These are phyloP conservation scores for Equus przewalskii DNA, from an alignment of 2,113 vertebrate species.

Conservation along the genomic window DNA sequence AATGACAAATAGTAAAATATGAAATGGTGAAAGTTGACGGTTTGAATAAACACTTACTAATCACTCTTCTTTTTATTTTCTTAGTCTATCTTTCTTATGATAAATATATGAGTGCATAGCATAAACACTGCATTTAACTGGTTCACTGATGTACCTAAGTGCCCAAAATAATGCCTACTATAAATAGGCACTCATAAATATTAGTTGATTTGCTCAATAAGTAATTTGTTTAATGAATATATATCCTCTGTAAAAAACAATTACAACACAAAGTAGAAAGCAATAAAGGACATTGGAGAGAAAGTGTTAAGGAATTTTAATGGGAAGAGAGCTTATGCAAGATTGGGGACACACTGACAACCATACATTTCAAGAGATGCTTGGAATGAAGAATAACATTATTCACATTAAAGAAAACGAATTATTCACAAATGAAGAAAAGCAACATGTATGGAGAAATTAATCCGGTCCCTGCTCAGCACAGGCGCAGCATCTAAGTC, in stretches of 20 bases:
- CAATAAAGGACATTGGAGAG: slow-evolving; percentile 20
- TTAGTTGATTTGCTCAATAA: not conserved
- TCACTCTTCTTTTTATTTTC: not conserved
- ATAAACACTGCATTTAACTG: not conserved
- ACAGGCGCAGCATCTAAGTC: not conserved
- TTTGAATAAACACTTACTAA: slow-evolving; percentile 37
- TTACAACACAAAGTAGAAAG: not conserved
- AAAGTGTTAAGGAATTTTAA: slow-evolving; percentile 45
- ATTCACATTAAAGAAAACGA: not conserved
- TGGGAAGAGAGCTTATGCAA: slow-evolving; percentile 30
- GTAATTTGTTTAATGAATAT: slow-evolving; percentile 30
- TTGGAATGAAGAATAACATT: not conserved
- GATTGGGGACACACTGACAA: not conserved
- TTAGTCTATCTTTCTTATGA: not conserved
- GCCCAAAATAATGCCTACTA: not conserved
- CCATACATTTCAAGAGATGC: not conserved
- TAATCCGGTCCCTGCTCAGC: not conserved
- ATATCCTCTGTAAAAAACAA: not conserved
- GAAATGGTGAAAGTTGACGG: slow-evolving; percentile 25
- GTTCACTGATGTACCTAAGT: not conserved
- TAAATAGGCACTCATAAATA: not conserved
- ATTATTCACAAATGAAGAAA: not conserved
- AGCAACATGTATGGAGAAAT: not conserved
- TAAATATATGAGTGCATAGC: not conserved
- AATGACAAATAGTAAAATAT: slow-evolving; percentile 27